A percentile compares a stretch with the other conserved stretches of the same genome.
Conservation (phyloP, 2,888 invertebrate species). For the Cephus pulcher region DNA sequence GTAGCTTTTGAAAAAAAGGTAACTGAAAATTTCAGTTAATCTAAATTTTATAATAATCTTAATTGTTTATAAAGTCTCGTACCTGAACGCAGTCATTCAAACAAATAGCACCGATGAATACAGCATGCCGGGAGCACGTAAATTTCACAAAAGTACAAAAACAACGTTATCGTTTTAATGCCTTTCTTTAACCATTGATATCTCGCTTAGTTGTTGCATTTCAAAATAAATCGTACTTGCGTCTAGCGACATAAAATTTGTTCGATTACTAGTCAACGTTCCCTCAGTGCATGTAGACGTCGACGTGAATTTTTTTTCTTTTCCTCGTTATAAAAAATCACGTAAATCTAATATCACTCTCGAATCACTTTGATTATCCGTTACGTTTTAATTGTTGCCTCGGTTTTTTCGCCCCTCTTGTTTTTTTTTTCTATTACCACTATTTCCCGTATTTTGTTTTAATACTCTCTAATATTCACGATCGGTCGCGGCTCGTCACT, state of each 20-base stretch:
- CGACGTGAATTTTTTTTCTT: background rate
- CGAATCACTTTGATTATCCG: conserved; percentile 24
- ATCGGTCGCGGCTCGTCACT: background rate
- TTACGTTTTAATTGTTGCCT: conserved; percentile 21
- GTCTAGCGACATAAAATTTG: background rate
- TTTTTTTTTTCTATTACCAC: background rate
- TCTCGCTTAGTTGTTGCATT: background rate
- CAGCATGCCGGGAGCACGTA: conserved; percentile 1
- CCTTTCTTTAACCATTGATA: background rate
- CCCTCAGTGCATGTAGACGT: background rate
- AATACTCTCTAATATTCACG: background rate
- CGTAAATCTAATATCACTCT: conserved; percentile 21
- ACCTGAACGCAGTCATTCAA: background rate
- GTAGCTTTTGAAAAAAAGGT: background rate
- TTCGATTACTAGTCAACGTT: background rate
- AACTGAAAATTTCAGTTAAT: background rate
- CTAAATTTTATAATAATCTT: background rate
- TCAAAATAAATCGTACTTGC: background rate
- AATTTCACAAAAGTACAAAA: background rate
- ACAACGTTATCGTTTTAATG: background rate
- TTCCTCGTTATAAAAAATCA: background rate
- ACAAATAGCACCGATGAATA: background rate
- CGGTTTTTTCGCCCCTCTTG: conserved; percentile 1
- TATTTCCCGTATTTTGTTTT: background rate
- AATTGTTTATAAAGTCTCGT: background rate